phyloP scores from a whole-genome alignment of 2,113 vertebrate species.

The Otolemur garnettii region DNA sequence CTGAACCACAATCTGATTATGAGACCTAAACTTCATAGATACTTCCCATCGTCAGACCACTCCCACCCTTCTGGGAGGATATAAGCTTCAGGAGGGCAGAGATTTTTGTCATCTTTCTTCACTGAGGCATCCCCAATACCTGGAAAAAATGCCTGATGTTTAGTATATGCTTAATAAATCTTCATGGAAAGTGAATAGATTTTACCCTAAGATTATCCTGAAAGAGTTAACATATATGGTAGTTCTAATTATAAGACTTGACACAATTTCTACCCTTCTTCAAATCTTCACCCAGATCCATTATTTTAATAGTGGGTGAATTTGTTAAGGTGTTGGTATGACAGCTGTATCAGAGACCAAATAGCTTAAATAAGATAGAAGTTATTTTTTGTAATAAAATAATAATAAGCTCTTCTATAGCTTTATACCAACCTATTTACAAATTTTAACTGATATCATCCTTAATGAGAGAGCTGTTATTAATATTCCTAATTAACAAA shows the following conservation, averaged over 20 bases:
- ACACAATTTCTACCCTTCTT: conserved; percentile 15
- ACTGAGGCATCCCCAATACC: not conserved
- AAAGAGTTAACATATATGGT: not conserved
- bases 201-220: not conserved
- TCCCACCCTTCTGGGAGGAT: not conserved
- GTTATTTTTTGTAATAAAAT: not conserved
- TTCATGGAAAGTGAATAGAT: not conserved
- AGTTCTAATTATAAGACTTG: not conserved
- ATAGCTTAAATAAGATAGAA: conserved; percentile 18
- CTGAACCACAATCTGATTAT: not conserved
- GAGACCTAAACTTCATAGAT: not conserved
- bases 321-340: conserved; percentile 7
- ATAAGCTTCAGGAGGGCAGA: not conserved
- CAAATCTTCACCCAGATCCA: not conserved
- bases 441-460: not conserved
- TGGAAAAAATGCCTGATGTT: conserved; percentile 36
- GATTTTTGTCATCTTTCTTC: not conserved
- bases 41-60: not conserved
- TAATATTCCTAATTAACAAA: not conserved
- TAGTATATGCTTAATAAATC: conserved; percentile 4
- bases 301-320: conserved; percentile 19
- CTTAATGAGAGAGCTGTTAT: not conserved
- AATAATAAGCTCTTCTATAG: not conserved
- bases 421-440: not conserved
- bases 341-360: not conserved